Conservation (phyloP, 2,797 vertebrate species). For the Manis pentadactyla region DNA sequence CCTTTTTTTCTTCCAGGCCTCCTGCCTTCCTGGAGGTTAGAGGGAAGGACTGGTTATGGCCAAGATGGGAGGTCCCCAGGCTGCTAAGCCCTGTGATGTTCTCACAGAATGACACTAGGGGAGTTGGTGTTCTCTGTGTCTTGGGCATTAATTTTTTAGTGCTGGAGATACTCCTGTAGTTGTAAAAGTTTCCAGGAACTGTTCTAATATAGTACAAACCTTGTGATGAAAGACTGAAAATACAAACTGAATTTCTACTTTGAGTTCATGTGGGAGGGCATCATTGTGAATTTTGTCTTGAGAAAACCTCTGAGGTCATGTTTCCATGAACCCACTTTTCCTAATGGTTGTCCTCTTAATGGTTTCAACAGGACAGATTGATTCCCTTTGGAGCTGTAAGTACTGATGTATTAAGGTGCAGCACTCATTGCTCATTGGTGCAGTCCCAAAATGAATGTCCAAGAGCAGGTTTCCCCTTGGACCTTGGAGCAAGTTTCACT, state of each 20-base stretch:
- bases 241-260: conserved; percentile 43
- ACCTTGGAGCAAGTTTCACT: conserved; percentile 96
- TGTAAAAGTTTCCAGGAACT: conserved; percentile 7
- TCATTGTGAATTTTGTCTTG: conserved; percentile 40
- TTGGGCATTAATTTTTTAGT: background rate
- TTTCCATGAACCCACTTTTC: conserved; percentile 57
- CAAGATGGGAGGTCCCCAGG: background rate
- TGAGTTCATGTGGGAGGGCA: conserved; percentile 54
- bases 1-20: background rate
- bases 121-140: background rate
- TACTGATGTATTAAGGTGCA: conserved; percentile 85
- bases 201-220: background rate
- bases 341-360: conserved; percentile 78
- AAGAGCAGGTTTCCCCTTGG: conserved; percentile 93
- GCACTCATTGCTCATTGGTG: conserved; percentile 83
- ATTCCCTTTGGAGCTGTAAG: conserved; percentile 82
- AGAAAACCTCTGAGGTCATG: conserved; percentile 67
- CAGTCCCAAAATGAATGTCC: conserved; percentile 94
- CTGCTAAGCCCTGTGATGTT: background rate
- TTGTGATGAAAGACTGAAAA: background rate
- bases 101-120: background rate
- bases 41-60: background rate
- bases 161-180: background rate
- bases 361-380: conserved; percentile 83
- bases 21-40: background rate